These are phyloP conservation scores for Zaprionus taronus DNA, from an alignment of 1,140 invertebrate genomes.

Conservation along the genomic window DNA sequence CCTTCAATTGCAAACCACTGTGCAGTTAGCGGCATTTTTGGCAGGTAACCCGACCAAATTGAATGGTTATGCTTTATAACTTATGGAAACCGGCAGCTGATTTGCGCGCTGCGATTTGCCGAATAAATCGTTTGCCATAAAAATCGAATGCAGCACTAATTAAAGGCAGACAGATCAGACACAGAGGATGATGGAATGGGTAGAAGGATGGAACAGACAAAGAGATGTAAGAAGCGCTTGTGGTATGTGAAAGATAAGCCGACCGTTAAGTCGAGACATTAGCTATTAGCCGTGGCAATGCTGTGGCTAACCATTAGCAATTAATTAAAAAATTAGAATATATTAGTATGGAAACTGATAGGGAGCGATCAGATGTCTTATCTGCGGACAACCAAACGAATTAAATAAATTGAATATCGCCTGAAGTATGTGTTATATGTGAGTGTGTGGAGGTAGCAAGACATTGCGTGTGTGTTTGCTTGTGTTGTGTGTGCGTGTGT, in stretches of 20 bases:
- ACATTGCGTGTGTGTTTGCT: background rate
- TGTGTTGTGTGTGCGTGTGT: slow-evolving; percentile 9
- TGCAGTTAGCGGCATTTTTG: slow-evolving; percentile 40
- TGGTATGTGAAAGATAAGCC: slow-evolving; percentile 54
- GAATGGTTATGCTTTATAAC: slow-evolving; percentile 80
- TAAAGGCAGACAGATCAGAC: slow-evolving; percentile 50
- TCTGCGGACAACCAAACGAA: slow-evolving; percentile 71
- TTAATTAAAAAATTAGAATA: slow-evolving; percentile 84
- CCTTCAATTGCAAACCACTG: slow-evolving; percentile 37
- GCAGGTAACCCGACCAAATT: slow-evolving; percentile 64
- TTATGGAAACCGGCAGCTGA: slow-evolving; percentile 80
- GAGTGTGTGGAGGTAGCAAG: background rate
- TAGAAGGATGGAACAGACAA: slow-evolving; percentile 5
- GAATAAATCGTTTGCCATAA: slow-evolving; percentile 66
- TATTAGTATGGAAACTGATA: slow-evolving; percentile 60
- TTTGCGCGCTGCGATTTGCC: slow-evolving; percentile 64
- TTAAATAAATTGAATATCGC: slow-evolving; percentile 77
- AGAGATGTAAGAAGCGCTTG: slow-evolving; percentile 10
- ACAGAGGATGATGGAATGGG: background rate
- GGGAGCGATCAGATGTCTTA: slow-evolving; percentile 56
- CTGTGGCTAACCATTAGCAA: slow-evolving; percentile 81
- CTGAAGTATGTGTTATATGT: slow-evolving; percentile 31
- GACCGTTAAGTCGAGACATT: slow-evolving; percentile 63
- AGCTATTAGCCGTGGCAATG: slow-evolving; percentile 66
- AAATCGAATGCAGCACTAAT: slow-evolving; percentile 70